Evolutionary conservation across 2,797 vertebrate species (phyloP).

Genomic region (Neosilurus hyrtlii): DNA sequence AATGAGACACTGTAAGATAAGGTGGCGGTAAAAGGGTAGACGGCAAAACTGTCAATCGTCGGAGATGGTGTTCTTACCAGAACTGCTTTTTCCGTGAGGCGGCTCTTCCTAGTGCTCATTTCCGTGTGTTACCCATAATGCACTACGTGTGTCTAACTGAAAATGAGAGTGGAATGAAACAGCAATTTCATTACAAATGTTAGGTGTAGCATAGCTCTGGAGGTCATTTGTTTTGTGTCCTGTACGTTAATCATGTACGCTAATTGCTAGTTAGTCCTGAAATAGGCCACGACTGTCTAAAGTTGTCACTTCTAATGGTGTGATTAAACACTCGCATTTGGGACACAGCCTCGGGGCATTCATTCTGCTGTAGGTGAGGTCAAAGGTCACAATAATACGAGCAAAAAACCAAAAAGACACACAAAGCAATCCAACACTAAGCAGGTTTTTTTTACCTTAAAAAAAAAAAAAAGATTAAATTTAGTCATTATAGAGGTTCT

Average conservation of each 20-base stretch:
- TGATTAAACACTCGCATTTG: not conserved
- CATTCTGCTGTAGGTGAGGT: slow-evolving; percentile 24
- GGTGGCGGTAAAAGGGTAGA: not conserved
- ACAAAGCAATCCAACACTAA: slow-evolving; percentile 59
- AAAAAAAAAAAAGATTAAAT: slow-evolving; percentile 43
- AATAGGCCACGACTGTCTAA: not conserved
- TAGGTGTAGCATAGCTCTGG: slow-evolving; percentile 4
- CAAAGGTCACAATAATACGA: not conserved
- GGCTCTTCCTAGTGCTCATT: too few species aligned
- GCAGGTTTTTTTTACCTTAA: slow-evolving; percentile 33
- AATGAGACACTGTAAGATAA: slow-evolving; percentile 46
- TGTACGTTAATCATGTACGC: not conserved
- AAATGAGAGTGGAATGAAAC: not conserved
- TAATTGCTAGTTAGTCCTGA: not conserved
- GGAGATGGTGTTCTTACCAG: not conserved
- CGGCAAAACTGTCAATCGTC: not conserved
- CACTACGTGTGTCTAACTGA: not conserved
- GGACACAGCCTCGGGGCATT: not conserved
- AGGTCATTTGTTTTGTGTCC: not conserved
- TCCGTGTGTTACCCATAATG: not conserved
- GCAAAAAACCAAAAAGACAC: not conserved
- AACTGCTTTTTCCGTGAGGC: not conserved
- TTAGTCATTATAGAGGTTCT: slow-evolving; percentile 65
- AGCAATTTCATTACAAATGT: not conserved
- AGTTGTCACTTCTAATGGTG: not conserved